These are phyloP conservation scores for Orchesella flavescens DNA, from an alignment of 2,888 invertebrate genomes.

Conservation along the genomic window DNA sequence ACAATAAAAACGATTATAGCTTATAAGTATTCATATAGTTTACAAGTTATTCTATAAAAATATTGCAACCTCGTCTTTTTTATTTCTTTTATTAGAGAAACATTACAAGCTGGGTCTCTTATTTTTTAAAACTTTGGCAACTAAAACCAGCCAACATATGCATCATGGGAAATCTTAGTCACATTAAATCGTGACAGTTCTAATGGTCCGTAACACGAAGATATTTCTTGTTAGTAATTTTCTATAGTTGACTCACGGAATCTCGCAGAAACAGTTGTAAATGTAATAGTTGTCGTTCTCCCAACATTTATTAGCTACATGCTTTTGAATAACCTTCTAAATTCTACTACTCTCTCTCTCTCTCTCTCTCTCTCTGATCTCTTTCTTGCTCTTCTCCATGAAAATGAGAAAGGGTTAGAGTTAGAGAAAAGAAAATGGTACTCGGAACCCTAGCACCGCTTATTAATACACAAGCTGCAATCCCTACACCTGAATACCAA, in stretches of 20 bases:
- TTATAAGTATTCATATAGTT: neutral
- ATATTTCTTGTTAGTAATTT: conserved; percentile 27
- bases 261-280: neutral
- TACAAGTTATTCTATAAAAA: conserved; percentile 29
- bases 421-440: too few species aligned
- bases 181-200: conserved; percentile 33
- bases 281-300: too few species aligned
- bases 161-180: conserved; percentile 39
- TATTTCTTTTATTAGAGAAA: conserved; percentile 25
- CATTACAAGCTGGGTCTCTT: conserved; percentile 16
- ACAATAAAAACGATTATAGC: too few species aligned
- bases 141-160: conserved; percentile 16
- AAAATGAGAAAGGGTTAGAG: too few species aligned
- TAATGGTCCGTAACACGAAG: conserved; percentile 39
- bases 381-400: too few species aligned
- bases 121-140: conserved; percentile 19
- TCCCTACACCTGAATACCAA: neutral
- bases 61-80: conserved; percentile 24
- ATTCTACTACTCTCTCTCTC: too few species aligned
- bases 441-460: too few species aligned
- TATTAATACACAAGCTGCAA: too few species aligned
- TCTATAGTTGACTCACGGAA: neutral
- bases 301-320: too few species aligned
- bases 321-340: too few species aligned
- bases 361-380: too few species aligned